phyloP scores from a whole-genome alignment of 23 tunicate species.

The Corella eumyota region DNA sequence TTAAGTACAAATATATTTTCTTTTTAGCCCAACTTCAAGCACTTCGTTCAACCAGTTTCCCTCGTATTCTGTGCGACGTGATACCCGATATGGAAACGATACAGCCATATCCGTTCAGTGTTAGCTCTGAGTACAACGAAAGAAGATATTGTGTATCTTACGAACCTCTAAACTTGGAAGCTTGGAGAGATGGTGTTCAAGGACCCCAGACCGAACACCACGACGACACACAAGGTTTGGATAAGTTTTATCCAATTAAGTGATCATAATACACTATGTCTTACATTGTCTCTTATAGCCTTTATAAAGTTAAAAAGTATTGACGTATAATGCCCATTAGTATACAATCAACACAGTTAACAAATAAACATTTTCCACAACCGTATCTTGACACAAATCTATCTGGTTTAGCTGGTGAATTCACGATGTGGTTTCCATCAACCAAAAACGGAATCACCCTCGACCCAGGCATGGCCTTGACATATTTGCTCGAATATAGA shows the following conservation, averaged over 20 bases:
- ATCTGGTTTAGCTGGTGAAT: too few species aligned
- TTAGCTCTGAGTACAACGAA: constrained; percentile 17
- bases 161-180: constrained; percentile 26
- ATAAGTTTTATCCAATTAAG: too few species aligned
- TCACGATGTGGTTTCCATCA: constrained; percentile 80
- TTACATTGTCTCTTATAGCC: too few species aligned
- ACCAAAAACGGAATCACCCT: constrained; percentile 10
- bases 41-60: constrained; percentile 22
- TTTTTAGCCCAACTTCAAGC: constrained; percentile 57
- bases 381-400: too few species aligned
- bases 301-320: too few species aligned
- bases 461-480: constrained; percentile 12
- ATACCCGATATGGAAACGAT: constrained; percentile 32
- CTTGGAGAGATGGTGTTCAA: constrained; percentile 54
- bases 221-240: neutral
- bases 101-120: constrained; percentile 57
- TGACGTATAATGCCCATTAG: too few species aligned
- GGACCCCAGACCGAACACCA: neutral
- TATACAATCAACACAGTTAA: too few species aligned
- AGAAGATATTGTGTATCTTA: constrained; percentile 29
- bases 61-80: constrained; percentile 54
- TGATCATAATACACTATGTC: too few species aligned
- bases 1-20: too few species aligned
- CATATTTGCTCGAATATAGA: constrained; percentile 12
- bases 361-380: too few species aligned